Percentiles rank a stretch among this genome's conserved stretches.
phyloP scores from a whole-genome alignment of 1,140 invertebrate genomes.

The Drosophila paulistorum region DNA sequence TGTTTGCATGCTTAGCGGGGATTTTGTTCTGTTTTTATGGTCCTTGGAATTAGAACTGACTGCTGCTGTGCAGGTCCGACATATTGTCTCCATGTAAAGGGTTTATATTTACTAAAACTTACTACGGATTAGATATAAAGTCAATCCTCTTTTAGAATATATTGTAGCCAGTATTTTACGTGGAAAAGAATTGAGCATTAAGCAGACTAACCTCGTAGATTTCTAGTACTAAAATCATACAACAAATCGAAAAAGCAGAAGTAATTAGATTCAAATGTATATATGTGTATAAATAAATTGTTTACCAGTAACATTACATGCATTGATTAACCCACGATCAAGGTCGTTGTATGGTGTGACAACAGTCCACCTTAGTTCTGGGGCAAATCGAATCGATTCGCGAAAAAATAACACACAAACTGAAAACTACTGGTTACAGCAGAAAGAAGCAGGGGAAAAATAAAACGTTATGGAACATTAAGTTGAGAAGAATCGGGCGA shows the following conservation, averaged over 20 bases:
- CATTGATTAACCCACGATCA: slow-evolving; percentile 45
- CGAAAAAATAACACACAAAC: slow-evolving; percentile 27
- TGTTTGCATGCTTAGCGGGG: slow-evolving; percentile 77
- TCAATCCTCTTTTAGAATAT: slow-evolving; percentile 48
- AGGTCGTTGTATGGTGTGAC: slow-evolving; percentile 65
- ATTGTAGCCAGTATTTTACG: not conserved
- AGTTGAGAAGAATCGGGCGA: slow-evolving; percentile 21
- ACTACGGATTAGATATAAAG: slow-evolving; percentile 62
- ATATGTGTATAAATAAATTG: too few relatives aligned
- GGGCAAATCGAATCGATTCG: slow-evolving; percentile 71
- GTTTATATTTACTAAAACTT: slow-evolving; percentile 66
- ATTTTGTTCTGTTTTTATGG: slow-evolving; percentile 54
- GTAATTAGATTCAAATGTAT: too few relatives aligned
- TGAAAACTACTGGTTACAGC: slow-evolving; percentile 10
- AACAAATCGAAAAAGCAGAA: too few relatives aligned
- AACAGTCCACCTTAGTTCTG: slow-evolving; percentile 59
- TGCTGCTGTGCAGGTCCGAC: slow-evolving; percentile 25
- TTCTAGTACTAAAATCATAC: not conserved
- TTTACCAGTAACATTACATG: too few relatives aligned
- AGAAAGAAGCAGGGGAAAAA: slow-evolving; percentile 20
- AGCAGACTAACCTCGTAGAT: not conserved
- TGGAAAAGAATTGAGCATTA: slow-evolving; percentile 51
- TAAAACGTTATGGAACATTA: slow-evolving; percentile 7
- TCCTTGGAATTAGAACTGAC: slow-evolving; percentile 17
- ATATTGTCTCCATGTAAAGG: slow-evolving; percentile 22